Conservation (phyloP, 2,888 invertebrate species). For the Dione vanillae region DNA sequence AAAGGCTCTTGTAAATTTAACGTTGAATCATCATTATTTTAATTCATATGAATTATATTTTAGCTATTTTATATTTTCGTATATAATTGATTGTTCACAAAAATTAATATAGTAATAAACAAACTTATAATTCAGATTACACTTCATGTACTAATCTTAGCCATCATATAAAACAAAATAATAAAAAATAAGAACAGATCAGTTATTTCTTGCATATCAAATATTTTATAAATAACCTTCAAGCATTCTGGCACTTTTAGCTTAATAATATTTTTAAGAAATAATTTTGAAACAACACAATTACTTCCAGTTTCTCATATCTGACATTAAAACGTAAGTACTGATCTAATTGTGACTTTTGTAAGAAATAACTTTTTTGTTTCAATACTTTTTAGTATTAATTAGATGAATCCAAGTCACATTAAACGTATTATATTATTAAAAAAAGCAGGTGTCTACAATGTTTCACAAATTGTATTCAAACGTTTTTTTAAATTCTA, state of each 20-base stretch:
- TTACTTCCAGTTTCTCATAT: neutral
- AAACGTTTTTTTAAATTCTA: neutral
- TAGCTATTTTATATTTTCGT: no score
- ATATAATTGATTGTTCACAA: no score
- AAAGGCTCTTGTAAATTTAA: neutral
- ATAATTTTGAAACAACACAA: slow-evolving; percentile 37
- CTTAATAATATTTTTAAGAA: slow-evolving; percentile 57
- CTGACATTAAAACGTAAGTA: neutral
- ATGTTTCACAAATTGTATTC: no score
- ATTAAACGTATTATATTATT: no score
- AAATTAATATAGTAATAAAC: neutral
- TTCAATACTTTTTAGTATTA: no score
- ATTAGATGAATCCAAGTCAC: no score
- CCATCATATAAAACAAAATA: neutral
- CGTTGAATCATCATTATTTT: neutral
- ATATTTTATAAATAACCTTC: slow-evolving; percentile 37
- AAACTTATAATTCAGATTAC: neutral
- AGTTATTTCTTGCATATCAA: neutral
- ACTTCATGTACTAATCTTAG: neutral
- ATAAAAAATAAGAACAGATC: neutral
- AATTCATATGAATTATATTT: no score
- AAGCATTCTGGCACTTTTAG: slow-evolving; percentile 75
- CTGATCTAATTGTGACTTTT: no score
- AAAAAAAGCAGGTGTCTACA: no score
- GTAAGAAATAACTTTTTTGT: no score